Conservation (phyloP, 2,113 vertebrate genomes). For the Cebus imitator region DNA sequence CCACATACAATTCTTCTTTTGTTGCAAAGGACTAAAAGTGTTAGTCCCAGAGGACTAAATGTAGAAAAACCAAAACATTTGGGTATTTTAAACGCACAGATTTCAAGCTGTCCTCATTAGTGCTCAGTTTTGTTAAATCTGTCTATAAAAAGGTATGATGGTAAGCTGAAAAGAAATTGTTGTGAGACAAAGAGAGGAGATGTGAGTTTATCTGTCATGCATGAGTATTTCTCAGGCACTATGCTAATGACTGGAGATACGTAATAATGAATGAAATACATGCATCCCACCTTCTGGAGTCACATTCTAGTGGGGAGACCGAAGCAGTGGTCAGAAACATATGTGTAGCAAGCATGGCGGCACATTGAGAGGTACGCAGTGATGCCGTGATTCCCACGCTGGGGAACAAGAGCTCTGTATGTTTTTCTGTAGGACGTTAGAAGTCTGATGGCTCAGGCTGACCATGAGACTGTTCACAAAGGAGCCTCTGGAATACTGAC, state of each 20-base stretch:
- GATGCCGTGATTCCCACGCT: rapidly evolving
- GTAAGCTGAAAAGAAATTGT: background rate
- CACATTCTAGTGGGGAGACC: background rate
- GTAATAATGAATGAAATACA: background rate
- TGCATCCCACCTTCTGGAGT: background rate
- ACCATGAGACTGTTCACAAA: background rate
- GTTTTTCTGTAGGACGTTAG: background rate
- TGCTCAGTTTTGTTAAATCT: background rate
- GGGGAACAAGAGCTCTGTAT: background rate
- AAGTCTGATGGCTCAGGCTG: background rate
- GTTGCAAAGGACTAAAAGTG: background rate
- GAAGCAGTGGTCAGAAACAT: background rate
- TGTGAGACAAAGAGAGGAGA: background rate
- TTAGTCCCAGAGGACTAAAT: background rate
- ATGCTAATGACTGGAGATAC: background rate
- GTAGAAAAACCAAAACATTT: background rate
- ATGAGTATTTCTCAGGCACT: background rate
- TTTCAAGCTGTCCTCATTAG: background rate
- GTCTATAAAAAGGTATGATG: background rate
- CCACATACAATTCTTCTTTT: background rate
- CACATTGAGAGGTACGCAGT: background rate
- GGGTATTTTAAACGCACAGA: background rate
- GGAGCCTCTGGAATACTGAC: background rate
- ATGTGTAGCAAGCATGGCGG: rapidly evolving
- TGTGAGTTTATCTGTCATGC: background rate